Evolutionary conservation across 2,888 invertebrate species (phyloP).

Genomic region (Tipula vernalis): DNA sequence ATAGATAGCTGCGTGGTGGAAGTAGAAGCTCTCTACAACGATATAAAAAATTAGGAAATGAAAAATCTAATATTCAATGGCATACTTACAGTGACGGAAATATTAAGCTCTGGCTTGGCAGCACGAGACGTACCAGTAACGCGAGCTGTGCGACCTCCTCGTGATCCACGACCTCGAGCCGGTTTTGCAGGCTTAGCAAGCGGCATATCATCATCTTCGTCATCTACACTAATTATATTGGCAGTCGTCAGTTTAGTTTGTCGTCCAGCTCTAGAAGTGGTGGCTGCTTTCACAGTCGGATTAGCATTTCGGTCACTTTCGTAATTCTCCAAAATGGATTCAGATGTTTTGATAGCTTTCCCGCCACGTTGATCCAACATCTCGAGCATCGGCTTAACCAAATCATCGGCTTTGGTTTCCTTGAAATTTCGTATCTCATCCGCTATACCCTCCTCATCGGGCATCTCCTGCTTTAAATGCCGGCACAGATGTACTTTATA

Average conservation of each 20-base stretch:
- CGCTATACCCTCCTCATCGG: conserved; percentile 37
- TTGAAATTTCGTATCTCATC: conserved; percentile 38
- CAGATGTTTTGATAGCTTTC: conserved; percentile 17
- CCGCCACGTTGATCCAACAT: conserved; percentile 16
- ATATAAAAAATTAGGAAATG: neutral
- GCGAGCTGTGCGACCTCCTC: conserved; percentile 24
- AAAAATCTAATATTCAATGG: neutral
- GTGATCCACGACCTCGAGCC: conserved; percentile 19
- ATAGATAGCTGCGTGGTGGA: conserved; percentile 10
- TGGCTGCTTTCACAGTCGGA: conserved; percentile 20
- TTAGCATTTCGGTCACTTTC: conserved; percentile 30
- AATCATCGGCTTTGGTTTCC: conserved; percentile 19
- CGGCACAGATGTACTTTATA: conserved; percentile 41
- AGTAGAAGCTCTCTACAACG: neutral
- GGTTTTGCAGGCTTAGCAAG: conserved; percentile 25
- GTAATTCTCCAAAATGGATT: conserved; percentile 36
- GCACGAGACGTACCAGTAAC: conserved; percentile 25
- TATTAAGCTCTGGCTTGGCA: conserved; percentile 13
- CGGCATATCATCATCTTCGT: conserved; percentile 23
- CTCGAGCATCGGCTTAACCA: conserved; percentile 15
- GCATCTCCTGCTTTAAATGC: conserved; percentile 38
- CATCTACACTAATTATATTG: conserved; percentile 10
- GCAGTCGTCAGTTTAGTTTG: conserved; percentile 9
- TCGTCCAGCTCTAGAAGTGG: conserved; percentile 19
- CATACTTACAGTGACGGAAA: conserved; percentile 13